phyloP scores from a whole-genome alignment of 2,797 vertebrate species.

The Thalassophryne amazonica region DNA sequence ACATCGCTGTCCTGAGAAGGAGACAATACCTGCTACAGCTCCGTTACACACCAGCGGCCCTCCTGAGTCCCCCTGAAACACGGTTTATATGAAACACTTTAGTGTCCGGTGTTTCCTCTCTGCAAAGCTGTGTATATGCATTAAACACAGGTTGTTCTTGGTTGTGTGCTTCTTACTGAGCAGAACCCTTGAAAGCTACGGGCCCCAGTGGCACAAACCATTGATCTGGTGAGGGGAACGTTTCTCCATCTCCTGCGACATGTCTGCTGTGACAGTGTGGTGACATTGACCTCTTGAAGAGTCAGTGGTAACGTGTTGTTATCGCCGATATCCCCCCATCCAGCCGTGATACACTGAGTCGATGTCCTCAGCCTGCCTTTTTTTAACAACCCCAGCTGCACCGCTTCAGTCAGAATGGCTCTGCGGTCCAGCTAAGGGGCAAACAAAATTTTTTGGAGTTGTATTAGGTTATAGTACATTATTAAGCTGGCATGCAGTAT shows the following conservation, averaged over 20 bases:
- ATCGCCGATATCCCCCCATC: slow-evolving; percentile 66
- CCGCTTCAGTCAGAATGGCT: slow-evolving; percentile 42
- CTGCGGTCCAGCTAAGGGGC: slow-evolving; percentile 44
- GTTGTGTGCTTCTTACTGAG: slow-evolving; percentile 41
- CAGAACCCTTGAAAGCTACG: slow-evolving; percentile 54
- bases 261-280: not conserved
- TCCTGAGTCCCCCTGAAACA: slow-evolving; percentile 77
- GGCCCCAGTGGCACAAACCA: slow-evolving; percentile 58
- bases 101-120: not conserved
- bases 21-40: slow-evolving; percentile 64
- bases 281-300: slow-evolving; percentile 72
- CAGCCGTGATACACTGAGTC: slow-evolving; percentile 54
- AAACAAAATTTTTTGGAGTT: too few relatives aligned
- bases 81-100: not conserved
- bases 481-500: too few relatives aligned
- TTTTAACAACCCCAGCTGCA: slow-evolving; percentile 56
- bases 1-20: slow-evolving; percentile 75
- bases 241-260: slow-evolving; percentile 42
- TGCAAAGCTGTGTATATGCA: too few relatives aligned
- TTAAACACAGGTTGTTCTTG: too few relatives aligned
- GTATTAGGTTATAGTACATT: too few relatives aligned
- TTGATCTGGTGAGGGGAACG: slow-evolving; percentile 19
- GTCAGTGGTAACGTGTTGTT: slow-evolving; percentile 43
- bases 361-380: fast-evolving
- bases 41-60: slow-evolving; percentile 76